Evolutionary conservation across 2,113 vertebrate species (phyloP).

Genomic region (Cheilinus undulatus): DNA sequence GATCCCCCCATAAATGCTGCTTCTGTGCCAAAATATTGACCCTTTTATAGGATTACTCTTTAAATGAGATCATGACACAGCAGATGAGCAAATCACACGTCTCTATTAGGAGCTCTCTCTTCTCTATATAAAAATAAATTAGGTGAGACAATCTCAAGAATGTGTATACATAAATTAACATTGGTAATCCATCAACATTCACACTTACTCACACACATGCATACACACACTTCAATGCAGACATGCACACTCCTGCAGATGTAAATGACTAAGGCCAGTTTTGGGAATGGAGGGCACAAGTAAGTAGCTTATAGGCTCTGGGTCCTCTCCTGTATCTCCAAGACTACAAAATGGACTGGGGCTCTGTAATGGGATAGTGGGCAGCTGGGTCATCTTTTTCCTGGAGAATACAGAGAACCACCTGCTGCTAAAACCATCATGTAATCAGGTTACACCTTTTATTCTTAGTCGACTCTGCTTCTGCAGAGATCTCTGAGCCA

Average conservation of each 20-base stretch:
- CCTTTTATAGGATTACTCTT: slow-evolving; percentile 47
- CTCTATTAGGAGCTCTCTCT: slow-evolving; percentile 68
- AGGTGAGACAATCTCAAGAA: slow-evolving; percentile 73
- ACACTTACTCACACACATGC: slow-evolving; percentile 33
- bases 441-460: slow-evolving; percentile 26
- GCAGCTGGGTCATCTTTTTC: slow-evolving; percentile 37
- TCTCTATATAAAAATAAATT: slow-evolving; percentile 85
- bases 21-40: slow-evolving; percentile 55
- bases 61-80: slow-evolving; percentile 65
- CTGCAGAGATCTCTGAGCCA: slow-evolving; percentile 36
- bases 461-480: slow-evolving; percentile 20
- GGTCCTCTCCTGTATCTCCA: slow-evolving; percentile 74
- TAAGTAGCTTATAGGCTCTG: slow-evolving; percentile 77
- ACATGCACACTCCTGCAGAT: slow-evolving; percentile 61
- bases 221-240: slow-evolving; percentile 35
- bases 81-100: slow-evolving; percentile 65
- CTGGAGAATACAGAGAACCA: slow-evolving; percentile 40
- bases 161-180: slow-evolving; percentile 64
- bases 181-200: slow-evolving; percentile 55
- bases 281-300: slow-evolving; percentile 77
- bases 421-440: slow-evolving; percentile 45
- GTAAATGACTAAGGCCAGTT: slow-evolving; percentile 86
- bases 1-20: slow-evolving; percentile 35
- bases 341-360: slow-evolving; percentile 69
- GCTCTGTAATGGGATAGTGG: slow-evolving; percentile 58